Percentiles rank a stretch among this genome's conserved stretches.
These are phyloP conservation scores for Maconellicoccus hirsutus DNA, from an alignment of 1,140 invertebrate genomes.

Conservation along the genomic window DNA sequence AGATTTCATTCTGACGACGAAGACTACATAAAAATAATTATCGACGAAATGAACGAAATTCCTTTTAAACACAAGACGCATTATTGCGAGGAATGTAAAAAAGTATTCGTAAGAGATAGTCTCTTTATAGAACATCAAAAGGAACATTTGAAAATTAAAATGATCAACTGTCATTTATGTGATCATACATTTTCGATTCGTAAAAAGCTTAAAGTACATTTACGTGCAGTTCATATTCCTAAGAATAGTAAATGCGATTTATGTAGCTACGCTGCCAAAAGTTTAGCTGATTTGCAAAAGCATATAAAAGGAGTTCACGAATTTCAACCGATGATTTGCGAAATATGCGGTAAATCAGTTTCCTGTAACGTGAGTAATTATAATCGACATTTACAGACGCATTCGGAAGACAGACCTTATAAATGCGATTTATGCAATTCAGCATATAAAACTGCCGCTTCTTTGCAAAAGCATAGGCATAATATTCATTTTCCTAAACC, in stretches of 20 bases:
- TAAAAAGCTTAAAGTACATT: neutral
- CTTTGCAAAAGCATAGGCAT: neutral
- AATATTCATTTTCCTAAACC: conserved; percentile 7
- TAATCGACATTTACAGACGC: neutral
- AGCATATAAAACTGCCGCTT: neutral
- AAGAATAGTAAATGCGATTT: neutral
- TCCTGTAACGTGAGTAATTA: neutral
- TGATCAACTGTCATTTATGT: conserved; percentile 1
- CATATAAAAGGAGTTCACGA: neutral
- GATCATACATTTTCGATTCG: neutral
- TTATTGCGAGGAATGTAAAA: conserved; percentile 5
- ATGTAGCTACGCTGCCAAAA: neutral
- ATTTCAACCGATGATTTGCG: neutral
- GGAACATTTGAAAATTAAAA: neutral
- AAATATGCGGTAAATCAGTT: conserved; percentile 4
- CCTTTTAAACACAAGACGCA: neutral
- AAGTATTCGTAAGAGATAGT: neutral
- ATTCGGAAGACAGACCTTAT: neutral
- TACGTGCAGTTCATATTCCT: neutral
- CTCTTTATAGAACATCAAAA: neutral
- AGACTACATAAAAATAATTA: neutral
- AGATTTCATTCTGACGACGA: neutral
- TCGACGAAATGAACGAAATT: neutral
- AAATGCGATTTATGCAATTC: neutral
- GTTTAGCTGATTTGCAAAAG: neutral